These are phyloP conservation scores for Thalassarche chlororhynchos DNA, from an alignment of 2,113 vertebrate species.

Conservation along the genomic window DNA sequence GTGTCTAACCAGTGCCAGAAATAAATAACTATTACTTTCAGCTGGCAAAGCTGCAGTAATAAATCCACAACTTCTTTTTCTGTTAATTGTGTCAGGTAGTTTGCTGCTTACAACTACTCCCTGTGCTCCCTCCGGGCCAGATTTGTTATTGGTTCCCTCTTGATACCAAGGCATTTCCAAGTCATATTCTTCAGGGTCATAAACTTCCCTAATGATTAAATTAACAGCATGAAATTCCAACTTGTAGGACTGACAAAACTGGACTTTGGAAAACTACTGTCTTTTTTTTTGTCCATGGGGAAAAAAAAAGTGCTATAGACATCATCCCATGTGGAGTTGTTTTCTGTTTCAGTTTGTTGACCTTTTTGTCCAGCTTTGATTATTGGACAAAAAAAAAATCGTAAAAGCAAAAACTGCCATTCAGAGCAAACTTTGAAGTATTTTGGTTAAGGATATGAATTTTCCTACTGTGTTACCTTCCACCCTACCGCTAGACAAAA, in stretches of 20 bases:
- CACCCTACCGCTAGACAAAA: neutral
- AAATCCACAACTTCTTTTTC: neutral
- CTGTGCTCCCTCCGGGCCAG: neutral
- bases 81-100: neutral
- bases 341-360: neutral
- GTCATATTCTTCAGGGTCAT: constrained; percentile 12
- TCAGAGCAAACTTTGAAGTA: neutral
- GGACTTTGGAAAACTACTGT: neutral
- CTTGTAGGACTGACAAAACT: neutral
- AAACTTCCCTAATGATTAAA: neutral
- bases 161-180: neutral
- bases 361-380: neutral
- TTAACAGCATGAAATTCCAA: constrained; percentile 6
- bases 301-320: neutral
- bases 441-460: neutral
- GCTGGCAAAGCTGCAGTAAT: neutral
- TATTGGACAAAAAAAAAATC: neutral
- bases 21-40: neutral
- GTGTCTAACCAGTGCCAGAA: neutral
- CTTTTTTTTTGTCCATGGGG: neutral
- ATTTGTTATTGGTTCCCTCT: neutral
- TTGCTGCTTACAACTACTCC: neutral
- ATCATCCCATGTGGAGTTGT: neutral
- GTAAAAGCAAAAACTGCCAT: neutral
- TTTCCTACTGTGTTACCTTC: neutral